Percentiles rank a stretch among this genome's conserved stretches.
These are phyloP conservation scores for Mayetiola destructor DNA, from an alignment of 2,888 invertebrate species.

Conservation along the genomic window DNA sequence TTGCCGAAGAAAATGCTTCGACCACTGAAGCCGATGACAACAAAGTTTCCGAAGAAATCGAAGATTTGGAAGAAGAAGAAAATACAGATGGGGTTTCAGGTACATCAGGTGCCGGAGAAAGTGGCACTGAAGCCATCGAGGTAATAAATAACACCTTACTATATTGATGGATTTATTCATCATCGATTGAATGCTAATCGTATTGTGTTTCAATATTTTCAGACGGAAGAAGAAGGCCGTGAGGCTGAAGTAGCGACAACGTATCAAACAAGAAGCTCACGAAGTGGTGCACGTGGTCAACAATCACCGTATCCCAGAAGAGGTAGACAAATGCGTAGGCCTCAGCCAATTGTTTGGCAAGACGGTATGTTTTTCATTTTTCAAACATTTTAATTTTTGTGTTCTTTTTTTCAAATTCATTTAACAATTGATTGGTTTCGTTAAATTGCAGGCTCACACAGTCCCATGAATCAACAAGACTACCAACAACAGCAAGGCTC, in stretches of 20 bases:
- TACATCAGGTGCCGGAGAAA: constrained; percentile 46
- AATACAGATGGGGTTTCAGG: constrained; percentile 41
- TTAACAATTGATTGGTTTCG: neutral
- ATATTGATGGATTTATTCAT: neutral
- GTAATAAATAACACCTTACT: neutral
- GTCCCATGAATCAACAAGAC: neutral
- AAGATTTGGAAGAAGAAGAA: constrained; percentile 31
- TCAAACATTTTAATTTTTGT: neutral
- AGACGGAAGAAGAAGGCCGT: constrained; percentile 59
- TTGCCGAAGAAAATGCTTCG: constrained; percentile 33
- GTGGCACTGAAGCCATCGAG: constrained; percentile 18
- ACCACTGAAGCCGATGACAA: constrained; percentile 33
- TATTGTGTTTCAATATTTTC: constrained; percentile 22
- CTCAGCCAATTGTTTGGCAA: constrained; percentile 14
- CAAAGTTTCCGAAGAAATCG: constrained; percentile 22
- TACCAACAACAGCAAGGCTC: constrained; percentile 4
- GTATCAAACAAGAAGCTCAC: constrained; percentile 36
- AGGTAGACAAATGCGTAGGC: neutral
- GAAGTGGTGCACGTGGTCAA: neutral
- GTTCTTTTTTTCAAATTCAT: neutral
- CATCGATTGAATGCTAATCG: neutral
- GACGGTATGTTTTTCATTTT: neutral
- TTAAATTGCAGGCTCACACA: neutral
- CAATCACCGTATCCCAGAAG: neutral
- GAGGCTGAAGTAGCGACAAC: constrained; percentile 63